These are phyloP conservation scores for Pteruthius melanotis DNA, from an alignment of 2,113 vertebrate genomes.

Conservation along the genomic window DNA sequence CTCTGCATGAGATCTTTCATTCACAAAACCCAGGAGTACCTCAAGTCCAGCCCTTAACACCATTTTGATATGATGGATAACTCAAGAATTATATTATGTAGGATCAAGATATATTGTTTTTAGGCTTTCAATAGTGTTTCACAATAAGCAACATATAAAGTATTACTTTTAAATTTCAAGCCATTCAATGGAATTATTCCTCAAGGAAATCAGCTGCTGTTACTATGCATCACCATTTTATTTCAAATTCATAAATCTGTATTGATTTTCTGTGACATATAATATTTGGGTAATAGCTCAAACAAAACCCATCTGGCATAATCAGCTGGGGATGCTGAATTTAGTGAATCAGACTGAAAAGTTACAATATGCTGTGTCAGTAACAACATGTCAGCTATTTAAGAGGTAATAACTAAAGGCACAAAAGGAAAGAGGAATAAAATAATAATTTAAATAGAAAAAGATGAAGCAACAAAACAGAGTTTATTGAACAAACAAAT, in stretches of 20 bases:
- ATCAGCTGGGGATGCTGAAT: not conserved
- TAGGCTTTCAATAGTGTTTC: not conserved
- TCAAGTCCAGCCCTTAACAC: not conserved
- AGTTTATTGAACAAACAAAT: not conserved
- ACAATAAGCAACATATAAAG: not conserved
- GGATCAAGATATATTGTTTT: not conserved
- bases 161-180: not conserved
- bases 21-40: not conserved
- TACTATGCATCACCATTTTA: conserved; percentile 13
- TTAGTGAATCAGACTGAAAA: conserved; percentile 21
- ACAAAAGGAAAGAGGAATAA: not conserved
- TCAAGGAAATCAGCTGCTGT: not conserved
- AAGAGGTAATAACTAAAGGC: not conserved
- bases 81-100: not conserved
- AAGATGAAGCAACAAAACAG: not conserved
- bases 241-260: conserved; percentile 14
- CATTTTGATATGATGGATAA: not conserved
- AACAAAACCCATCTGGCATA: conserved; percentile 19
- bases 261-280: conserved; percentile 42
- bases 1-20: not conserved
- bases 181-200: not conserved
- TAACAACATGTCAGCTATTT: not conserved
- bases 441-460: not conserved
- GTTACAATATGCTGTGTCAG: conserved; percentile 6
- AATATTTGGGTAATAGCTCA: conserved; percentile 45